Evolutionary conservation across 1,140 invertebrate species (phyloP).

Genomic region (Scaptomyza graminum): DNA sequence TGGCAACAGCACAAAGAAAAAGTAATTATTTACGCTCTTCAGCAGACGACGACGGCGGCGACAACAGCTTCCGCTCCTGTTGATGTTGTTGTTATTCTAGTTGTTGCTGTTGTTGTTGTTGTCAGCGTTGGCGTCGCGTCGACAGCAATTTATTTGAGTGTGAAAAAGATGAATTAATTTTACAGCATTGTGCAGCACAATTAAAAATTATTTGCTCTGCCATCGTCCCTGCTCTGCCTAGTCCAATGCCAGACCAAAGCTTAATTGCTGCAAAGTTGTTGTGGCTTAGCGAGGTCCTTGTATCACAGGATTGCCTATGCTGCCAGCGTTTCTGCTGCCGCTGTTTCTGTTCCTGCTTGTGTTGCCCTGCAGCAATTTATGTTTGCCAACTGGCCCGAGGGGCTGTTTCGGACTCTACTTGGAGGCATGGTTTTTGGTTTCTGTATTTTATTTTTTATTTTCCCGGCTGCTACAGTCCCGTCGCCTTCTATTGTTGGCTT

Average conservation of each 20-base stretch:
- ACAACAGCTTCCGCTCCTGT: conserved; percentile 53
- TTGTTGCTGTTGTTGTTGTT: conserved; percentile 33
- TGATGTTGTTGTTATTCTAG: conserved; percentile 49
- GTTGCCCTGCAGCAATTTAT: conserved; percentile 76
- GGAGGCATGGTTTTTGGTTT: conserved; percentile 35
- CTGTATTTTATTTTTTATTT: conserved; percentile 19
- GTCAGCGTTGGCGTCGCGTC: conserved; percentile 69
- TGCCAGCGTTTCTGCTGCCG: conserved; percentile 5
- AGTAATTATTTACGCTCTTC: conserved; percentile 82
- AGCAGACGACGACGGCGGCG: conserved; percentile 59
- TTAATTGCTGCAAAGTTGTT: conserved; percentile 82
- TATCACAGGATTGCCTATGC: conserved; percentile 53
- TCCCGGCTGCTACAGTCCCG: conserved; percentile 6
- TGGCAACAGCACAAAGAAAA: conserved; percentile 80
- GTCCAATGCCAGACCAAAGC: conserved; percentile 66
- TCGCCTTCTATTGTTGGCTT: conserved; percentile 65
- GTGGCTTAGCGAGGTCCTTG: conserved; percentile 72
- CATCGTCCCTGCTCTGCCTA: conserved; percentile 15
- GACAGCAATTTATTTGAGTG: conserved; percentile 81
- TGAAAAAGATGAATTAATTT: conserved; percentile 83
- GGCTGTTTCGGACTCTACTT: conserved; percentile 61
- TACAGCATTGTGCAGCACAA: conserved; percentile 82
- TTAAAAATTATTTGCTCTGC: conserved; percentile 79
- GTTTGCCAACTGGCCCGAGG: conserved; percentile 58
- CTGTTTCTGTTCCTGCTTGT: conserved; percentile 11